phyloP scores from a whole-genome alignment of 1,140 invertebrate species.

The Aphelinus atriplicis region DNA sequence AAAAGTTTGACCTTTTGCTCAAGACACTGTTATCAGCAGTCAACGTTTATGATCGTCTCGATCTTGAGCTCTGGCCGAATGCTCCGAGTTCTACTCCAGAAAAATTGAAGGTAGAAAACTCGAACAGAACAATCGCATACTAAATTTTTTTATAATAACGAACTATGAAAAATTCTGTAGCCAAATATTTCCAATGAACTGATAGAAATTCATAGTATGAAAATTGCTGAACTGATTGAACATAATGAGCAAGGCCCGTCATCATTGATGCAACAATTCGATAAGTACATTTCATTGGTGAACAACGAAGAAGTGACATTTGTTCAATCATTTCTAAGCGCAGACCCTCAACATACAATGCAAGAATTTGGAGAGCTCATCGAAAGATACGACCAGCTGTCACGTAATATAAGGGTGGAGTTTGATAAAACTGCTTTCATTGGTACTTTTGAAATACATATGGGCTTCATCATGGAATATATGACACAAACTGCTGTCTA shows the following conservation, averaged over 20 bases:
- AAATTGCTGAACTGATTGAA: constrained; percentile 72
- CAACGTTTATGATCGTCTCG: constrained; percentile 11
- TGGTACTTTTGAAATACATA: constrained; percentile 88
- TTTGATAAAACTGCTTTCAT: constrained; percentile 77
- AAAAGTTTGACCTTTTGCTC: constrained; percentile 76
- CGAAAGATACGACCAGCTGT: constrained; percentile 73
- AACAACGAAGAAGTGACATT: constrained; percentile 76
- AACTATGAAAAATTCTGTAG: constrained; percentile 53
- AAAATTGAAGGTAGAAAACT: too few species aligned
- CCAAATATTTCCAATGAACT: constrained; percentile 76
- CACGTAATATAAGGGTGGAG: constrained; percentile 72
- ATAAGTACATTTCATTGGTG: constrained; percentile 83
- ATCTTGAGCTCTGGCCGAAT: constrained; percentile 38
- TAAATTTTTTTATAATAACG: too few species aligned
- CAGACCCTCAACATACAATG: constrained; percentile 70
- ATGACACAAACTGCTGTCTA: constrained; percentile 76
- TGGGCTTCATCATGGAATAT: constrained; percentile 80
- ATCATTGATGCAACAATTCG: constrained; percentile 76
- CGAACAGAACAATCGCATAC: too few species aligned
- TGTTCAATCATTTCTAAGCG: constrained; percentile 76
- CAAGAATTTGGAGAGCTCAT: constrained; percentile 75
- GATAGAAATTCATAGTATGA: constrained; percentile 68
- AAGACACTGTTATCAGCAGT: constrained; percentile 62
- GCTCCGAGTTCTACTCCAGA: background rate
- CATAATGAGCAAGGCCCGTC: constrained; percentile 78